Conservation (phyloP, 2,797 vertebrate species). For the Ispidina lecontei region DNA sequence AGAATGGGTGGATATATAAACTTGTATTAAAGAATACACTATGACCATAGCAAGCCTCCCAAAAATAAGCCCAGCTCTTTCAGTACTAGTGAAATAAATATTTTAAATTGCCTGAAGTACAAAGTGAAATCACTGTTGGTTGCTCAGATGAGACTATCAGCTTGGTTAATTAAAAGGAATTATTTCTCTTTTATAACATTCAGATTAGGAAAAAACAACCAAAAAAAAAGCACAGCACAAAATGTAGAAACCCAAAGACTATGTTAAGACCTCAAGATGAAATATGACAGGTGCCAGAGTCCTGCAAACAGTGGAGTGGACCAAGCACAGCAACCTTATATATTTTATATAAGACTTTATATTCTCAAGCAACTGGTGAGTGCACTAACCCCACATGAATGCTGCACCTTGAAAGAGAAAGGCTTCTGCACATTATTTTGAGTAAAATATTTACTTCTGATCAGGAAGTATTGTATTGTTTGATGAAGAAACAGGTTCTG, state of each 20-base stretch:
- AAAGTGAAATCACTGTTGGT: neutral
- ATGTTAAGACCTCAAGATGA: neutral
- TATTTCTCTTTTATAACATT: neutral
- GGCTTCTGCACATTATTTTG: neutral
- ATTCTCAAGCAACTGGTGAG: neutral
- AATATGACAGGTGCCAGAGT: neutral
- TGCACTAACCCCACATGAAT: neutral
- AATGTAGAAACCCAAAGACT: neutral
- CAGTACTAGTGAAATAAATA: neutral
- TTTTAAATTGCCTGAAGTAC: neutral
- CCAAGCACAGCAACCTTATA: neutral
- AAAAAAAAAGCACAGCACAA: neutral
- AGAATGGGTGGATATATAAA: slow-evolving; percentile 39
- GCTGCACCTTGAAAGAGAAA: neutral
- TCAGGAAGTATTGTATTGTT: neutral
- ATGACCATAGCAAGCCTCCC: neutral
- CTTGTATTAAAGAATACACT: neutral
- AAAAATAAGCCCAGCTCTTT: neutral
- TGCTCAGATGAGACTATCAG: neutral
- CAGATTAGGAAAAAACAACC: neutral
- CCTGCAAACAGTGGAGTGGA: neutral
- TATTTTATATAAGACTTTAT: neutral
- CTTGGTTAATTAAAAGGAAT: neutral
- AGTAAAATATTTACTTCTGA: neutral
- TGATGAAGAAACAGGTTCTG: neutral